Evolutionary conservation across 2,888 invertebrate genomes (phyloP), one percentile per base, ranked within the genome.

Genomic region (Acanthosoma haemorrhoidale): DNA sequence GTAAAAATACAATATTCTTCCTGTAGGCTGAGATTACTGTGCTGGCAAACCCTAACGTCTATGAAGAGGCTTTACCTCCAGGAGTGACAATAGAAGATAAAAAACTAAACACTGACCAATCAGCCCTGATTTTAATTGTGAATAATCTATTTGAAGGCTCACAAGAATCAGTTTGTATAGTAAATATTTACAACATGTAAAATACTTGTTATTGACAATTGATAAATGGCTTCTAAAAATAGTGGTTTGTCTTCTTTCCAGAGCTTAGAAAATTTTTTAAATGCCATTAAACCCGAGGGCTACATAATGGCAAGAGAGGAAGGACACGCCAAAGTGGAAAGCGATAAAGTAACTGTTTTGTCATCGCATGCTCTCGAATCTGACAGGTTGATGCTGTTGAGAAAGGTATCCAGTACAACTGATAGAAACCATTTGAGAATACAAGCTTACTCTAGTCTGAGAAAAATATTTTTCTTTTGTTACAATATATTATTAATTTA

Each of bases 21-120:
- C 78, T 90, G 3, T 87, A 89, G 75, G 85, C 88, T 0, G 87
- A 89, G 60, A 80, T 88, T 0, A 80, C 83, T 63, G 79, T 90
- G 0, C 77, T 88, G 1, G 74, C 76, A 3, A 71, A 78, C 2
- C 64, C 76, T 3, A 74, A 77, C 9, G 81, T 90, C 1, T 83
- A 83, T 2, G 81, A 88, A 0, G 85, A 86, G 73, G 86, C 88
- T 2, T 87, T 85, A 72, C 87, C 87, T 75, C 75, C 80, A 0
- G 79, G 81, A 31, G 81, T 90, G 0, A 83, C 82, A 2, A 80
- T 88, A 0, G 85, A 86, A 73, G 86, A 88, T 3, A 87, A 85
- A 72, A 87, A 87, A 75, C 57, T 89, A 0, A 75, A 70, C 32
- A 21, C 80, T 8, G 86, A 87, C 71, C 80, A 81, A 0, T 84